These are phyloP conservation scores for Pollenia labialis DNA, from an alignment of 2,888 invertebrate genomes.

Conservation along the genomic window DNA sequence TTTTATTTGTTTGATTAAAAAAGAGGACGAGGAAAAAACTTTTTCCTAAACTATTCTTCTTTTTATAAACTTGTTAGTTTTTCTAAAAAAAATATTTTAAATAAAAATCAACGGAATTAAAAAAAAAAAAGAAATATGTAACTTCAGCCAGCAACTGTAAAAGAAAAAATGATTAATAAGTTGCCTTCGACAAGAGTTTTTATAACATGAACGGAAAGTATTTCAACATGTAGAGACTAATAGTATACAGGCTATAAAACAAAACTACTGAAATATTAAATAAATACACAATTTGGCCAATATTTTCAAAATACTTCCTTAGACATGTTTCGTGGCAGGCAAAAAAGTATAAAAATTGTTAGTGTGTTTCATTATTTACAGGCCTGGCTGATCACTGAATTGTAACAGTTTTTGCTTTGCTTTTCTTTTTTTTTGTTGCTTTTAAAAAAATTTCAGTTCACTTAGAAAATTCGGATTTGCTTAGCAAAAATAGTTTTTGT, in stretches of 20 bases:
- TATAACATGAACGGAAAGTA: constrained; percentile 64
- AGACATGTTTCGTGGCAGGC: constrained; percentile 58
- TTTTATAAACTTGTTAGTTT: constrained; percentile 29
- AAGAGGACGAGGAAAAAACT: constrained; percentile 52
- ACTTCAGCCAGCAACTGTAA: constrained; percentile 45
- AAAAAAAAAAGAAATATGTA: constrained; percentile 9
- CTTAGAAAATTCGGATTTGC: constrained; percentile 33
- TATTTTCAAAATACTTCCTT: constrained; percentile 70
- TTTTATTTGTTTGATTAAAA: constrained; percentile 31
- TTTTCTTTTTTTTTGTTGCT: constrained; percentile 27
- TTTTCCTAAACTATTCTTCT: not conserved
- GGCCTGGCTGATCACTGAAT: constrained; percentile 65
- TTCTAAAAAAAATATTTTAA: not conserved
- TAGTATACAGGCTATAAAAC: constrained; percentile 5
- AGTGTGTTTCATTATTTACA: constrained; percentile 1
- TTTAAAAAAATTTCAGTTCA: constrained; percentile 41
- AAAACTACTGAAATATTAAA: constrained; percentile 32
- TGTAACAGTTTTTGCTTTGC: constrained; percentile 63
- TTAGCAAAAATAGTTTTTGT: not conserved
- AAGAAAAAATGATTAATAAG: constrained; percentile 67
- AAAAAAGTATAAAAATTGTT: constrained; percentile 33
- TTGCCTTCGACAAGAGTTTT: constrained; percentile 57
- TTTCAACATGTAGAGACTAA: not conserved
- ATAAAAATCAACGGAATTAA: constrained; percentile 1
- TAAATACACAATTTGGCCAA: constrained; percentile 65